Evolutionary conservation across 2,797 vertebrate species (phyloP), one percentile per base, ranked within the genome.

Genomic region (Coregonus suidteri): DNA sequence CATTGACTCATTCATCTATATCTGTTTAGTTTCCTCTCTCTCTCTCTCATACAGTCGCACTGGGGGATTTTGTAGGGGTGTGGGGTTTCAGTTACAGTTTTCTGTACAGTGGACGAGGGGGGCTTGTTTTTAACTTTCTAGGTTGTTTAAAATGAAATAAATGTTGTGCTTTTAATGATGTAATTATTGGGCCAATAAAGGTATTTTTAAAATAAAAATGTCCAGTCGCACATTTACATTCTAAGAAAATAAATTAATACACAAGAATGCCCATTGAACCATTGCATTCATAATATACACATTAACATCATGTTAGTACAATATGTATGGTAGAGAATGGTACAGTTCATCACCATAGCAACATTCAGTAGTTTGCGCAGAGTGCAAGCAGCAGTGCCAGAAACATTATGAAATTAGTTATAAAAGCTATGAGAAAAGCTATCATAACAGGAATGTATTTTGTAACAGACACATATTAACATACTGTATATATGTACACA

Each of bases 341-440:
- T 67, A 72, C 69, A 82, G 75, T 77, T 77, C 54, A 64, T 78
- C 73, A 78, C 54, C 35, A 79, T 16, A 9, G 31, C 5, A 64
- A 67, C 69, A 72, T 76, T 79, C 25, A 66, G 7, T 69, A 75
- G 18, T 72, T 18, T 69, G 54, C 73, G 51, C 56, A 79, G 31
- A 74, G 81, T 83, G 73, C 47, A 82, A 86, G 68, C 81, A 31
- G 79, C 81, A 25, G 79, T 65, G 80, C 16, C 62, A 47, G 71
- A 34, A 62, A 71, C 30, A 52, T 13, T 6, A 34, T 16, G 18
- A 71, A 71, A 41, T 20, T 1, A 7, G 37, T 51, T 5, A 25
- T 9, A 25, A 9, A 52, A 3, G 2, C n/a, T 52, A 14, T 13
- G 4, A 71, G 7, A 7, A 20, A 20, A 52, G 18, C 53, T 30